Evolutionary conservation across 2,888 invertebrate genomes (phyloP).

Genomic region (Acanthosepion lycidas): DNA sequence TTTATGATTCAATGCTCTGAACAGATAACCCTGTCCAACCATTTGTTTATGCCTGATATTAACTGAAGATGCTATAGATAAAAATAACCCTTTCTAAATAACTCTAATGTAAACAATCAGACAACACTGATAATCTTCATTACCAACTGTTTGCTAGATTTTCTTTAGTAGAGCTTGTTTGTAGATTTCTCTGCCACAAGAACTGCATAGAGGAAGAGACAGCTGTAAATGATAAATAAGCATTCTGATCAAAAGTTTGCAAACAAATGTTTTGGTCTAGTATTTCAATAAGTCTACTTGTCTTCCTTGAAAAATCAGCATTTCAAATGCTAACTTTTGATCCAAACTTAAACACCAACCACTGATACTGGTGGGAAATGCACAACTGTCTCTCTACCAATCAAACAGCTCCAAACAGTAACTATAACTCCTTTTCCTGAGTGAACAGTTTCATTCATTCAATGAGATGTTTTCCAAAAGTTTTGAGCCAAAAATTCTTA

Average conservation of each 20-base stretch:
- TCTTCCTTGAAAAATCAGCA: no score
- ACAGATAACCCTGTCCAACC: neutral
- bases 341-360: no score
- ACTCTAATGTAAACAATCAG: neutral
- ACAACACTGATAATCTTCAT: neutral
- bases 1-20: neutral
- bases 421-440: no score
- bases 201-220: neutral
- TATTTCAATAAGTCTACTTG: neutral
- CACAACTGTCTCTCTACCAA: no score
- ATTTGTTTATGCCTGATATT: neutral
- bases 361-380: no score
- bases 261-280: neutral
- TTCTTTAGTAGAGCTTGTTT: neutral
- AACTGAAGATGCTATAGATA: neutral
- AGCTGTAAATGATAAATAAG: neutral
- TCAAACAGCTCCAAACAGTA: no score
- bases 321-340: no score
- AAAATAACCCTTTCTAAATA: neutral
- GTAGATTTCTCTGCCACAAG: neutral
- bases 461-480: no score
- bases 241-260: neutral
- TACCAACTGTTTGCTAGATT: neutral
- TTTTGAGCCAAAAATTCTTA: no score
- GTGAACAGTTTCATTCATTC: no score